Evolutionary conservation across 2,888 invertebrate genomes (phyloP), one percentile per base, ranked within the genome.

Genomic region (Peribatodes rhomboidaria): DNA sequence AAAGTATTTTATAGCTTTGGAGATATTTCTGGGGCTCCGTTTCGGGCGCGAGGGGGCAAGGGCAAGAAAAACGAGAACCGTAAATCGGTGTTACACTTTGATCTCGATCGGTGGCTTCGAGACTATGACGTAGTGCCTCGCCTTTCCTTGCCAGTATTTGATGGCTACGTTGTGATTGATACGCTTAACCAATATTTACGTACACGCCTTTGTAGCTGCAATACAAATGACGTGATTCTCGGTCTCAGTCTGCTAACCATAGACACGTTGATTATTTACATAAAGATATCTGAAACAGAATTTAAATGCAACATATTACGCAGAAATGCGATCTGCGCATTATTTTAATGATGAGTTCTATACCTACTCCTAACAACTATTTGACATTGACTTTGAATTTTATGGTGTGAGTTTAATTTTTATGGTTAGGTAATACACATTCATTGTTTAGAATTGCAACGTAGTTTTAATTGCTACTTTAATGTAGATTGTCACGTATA

Each of bases 1-100:
- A 75, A 76, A 78, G 72, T 77, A 76, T 78, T 82, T 82, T 78
- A 79, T 74, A 69, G 71, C 72, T 68, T 64, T 65, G 56, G 59
- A 73, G 74, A 77, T 74, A 73, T 74, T 75, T 64, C 60, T 69
- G 67, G 58, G 68, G 65, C 67, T 71, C 62, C 52, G 59, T 74
- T 79, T 75, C 73, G 73, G 72, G 69, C 58, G 46, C 58, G 62
- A 52, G 67, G 62, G 35, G 55, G 67, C 47, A 68, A 69, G 66
- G 70, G 62, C 68, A 69, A 68, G 68, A 65, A 55, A 69, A 68
- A 67, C 41, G 55, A 20, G 35, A 39, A 56, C 31, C 64, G 62
- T 59, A 67, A 66, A 65, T 58, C 61, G 35, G 41, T 13, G 18
- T 22, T 54, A 64, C 53, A 39, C 57, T 54, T 64, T 42, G 58